Percentiles rank a stretch among this genome's conserved stretches.
phyloP scores from a whole-genome alignment of 2,113 vertebrate genomes.

The Excalfactoria chinensis region DNA sequence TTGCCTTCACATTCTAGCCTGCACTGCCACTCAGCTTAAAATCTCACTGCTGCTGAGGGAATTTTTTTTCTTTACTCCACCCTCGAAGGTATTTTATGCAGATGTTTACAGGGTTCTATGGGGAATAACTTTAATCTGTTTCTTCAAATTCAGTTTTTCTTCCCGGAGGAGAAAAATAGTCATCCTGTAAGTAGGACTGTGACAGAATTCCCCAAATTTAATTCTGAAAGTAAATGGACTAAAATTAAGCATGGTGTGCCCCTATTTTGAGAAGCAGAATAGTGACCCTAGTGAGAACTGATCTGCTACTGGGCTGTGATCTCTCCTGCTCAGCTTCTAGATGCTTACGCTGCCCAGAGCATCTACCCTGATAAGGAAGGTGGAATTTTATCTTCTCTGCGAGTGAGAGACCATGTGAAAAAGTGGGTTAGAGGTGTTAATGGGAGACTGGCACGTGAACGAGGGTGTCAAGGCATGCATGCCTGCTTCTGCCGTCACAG shows the following conservation, averaged over 20 bases:
- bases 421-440: background rate
- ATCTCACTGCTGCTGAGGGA: background rate
- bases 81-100: background rate
- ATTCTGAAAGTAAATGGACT: background rate
- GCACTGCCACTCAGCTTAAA: background rate
- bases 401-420: background rate
- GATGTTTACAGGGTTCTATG: background rate
- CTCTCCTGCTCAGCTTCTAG: background rate
- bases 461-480: accelerated
- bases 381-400: background rate
- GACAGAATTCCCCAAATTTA: background rate
- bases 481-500: background rate
- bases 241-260: background rate
- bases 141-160: background rate
- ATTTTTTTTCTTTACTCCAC: background rate
- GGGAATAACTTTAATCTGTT: background rate
- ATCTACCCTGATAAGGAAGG: accelerated
- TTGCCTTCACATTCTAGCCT: background rate
- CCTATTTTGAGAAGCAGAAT: background rate
- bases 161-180: background rate
- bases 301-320: background rate
- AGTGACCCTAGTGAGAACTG: background rate
- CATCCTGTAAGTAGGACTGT: background rate
- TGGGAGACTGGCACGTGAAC: background rate
- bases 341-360: background rate